A percentile compares a stretch with the other conserved stretches of the same genome.
Evolutionary conservation across 37 sponge, comb jelly and placozoan species (phyloP).

Genomic region (Chondrosia reniformis): DNA sequence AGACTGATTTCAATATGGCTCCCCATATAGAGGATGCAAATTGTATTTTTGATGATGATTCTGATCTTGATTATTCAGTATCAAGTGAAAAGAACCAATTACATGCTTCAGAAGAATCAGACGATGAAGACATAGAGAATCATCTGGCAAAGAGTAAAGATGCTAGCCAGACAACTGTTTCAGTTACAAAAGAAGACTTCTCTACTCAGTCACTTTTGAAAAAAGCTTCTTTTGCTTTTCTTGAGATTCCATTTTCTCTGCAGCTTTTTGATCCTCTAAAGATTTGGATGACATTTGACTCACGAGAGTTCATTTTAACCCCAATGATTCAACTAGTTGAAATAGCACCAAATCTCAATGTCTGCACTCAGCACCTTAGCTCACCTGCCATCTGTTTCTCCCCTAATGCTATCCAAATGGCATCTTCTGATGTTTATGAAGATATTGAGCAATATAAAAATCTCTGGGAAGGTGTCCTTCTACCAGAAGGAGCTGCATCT

Average conservation of each 20-base stretch:
- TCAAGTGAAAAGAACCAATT: too few species aligned
- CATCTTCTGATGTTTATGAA: conserved; percentile 18
- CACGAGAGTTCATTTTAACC: not conserved
- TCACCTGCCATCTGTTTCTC: conserved; percentile 34
- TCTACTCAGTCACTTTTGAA: too few species aligned
- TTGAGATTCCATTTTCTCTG: not conserved
- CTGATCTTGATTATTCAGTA: too few species aligned
- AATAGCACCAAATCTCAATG: conserved; percentile 29
- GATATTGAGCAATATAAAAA: conserved; percentile 23
- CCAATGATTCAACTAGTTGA: conserved; percentile 42
- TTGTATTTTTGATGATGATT: too few species aligned
- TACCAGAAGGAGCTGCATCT: conserved; percentile 29
- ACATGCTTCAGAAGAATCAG: too few species aligned
- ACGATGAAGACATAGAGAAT: too few species aligned
- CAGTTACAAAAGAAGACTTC: too few species aligned
- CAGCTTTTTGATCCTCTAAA: not conserved
- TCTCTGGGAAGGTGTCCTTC: conserved; percentile 33
- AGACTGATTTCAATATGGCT: too few species aligned
- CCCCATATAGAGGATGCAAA: too few species aligned
- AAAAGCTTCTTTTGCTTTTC: not conserved
- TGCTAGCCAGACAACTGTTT: too few species aligned
- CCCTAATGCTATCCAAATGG: not conserved
- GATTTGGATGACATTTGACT: not conserved
- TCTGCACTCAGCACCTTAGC: conserved; percentile 48
- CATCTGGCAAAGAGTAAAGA: too few species aligned